Evolutionary conservation across 1,140 invertebrate species (phyloP).

Genomic region (Delia radicum): DNA sequence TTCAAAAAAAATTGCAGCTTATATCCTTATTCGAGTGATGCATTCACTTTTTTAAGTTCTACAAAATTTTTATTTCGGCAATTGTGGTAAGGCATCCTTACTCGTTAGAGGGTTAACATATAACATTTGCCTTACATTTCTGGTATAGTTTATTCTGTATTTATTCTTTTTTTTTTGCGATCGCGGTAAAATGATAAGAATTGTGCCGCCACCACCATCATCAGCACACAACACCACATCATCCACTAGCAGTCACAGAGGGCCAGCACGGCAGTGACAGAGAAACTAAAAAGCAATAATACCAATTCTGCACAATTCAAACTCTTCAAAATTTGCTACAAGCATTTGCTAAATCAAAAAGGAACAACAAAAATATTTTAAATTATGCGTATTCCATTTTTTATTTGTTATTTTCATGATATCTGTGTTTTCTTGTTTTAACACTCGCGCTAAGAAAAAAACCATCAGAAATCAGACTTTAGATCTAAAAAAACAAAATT

Average conservation of each 20-base stretch:
- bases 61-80: no score
- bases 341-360: not conserved
- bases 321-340: not conserved
- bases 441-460: not conserved
- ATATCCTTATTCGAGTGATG: no score
- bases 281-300: not conserved
- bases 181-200: not conserved
- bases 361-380: not conserved
- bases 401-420: not conserved
- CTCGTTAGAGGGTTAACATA: no score
- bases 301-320: not conserved
- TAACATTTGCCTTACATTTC: no score
- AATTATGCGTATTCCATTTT: not conserved
- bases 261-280: not conserved
- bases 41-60: no score
- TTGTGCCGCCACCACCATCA: not conserved
- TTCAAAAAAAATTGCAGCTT: no score
- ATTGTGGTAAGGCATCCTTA: no score
- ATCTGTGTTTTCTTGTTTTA: not conserved
- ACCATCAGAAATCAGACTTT: not conserved
- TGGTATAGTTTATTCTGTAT: not conserved
- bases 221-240: not conserved
- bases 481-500: not conserved
- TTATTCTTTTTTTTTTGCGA: not conserved
- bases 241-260: not conserved